These are phyloP conservation scores for Semotilus atromaculatus DNA, from an alignment of 2,797 vertebrate genomes.

Conservation along the genomic window DNA sequence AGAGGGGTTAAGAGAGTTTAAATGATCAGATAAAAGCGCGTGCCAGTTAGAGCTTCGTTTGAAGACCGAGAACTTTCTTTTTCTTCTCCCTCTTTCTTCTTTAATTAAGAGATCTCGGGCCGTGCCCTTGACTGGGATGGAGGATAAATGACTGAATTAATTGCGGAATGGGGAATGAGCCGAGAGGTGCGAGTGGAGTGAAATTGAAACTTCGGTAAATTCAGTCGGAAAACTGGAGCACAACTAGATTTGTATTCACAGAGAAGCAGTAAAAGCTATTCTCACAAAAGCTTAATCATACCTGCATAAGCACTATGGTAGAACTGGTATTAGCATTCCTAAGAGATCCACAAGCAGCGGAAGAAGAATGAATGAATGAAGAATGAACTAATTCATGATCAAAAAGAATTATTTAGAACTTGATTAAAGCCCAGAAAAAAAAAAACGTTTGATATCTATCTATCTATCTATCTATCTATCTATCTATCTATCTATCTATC, in stretches of 20 bases:
- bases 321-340: slow-evolving; percentile 3
- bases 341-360: not conserved
- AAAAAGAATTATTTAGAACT: slow-evolving; percentile 35
- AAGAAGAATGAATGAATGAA: slow-evolving; percentile 14
- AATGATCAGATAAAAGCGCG: slow-evolving; percentile 72
- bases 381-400: slow-evolving; percentile 30
- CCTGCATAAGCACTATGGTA: slow-evolving; percentile 28
- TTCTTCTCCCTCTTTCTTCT: slow-evolving; percentile 58
- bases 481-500: not conserved
- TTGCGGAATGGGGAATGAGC: slow-evolving; percentile 63
- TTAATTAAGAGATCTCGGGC: slow-evolving; percentile 72
- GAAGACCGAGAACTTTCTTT: slow-evolving; percentile 66
- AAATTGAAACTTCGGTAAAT: slow-evolving; percentile 47
- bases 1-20: slow-evolving; percentile 74
- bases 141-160: slow-evolving; percentile 70
- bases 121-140: slow-evolving; percentile 70
- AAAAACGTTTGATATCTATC: not conserved
- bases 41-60: slow-evolving; percentile 69
- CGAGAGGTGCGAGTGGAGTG: slow-evolving; percentile 40
- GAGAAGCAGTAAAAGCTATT: slow-evolving; percentile 32
- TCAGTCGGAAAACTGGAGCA: slow-evolving; percentile 31
- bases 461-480: not conserved
- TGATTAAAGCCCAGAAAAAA: slow-evolving; percentile 10
- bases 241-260: slow-evolving; percentile 42
- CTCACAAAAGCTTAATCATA: slow-evolving; percentile 19